Evolutionary conservation across 2,888 invertebrate genomes (phyloP).

Genomic region (Sialis fuliginosa): DNA sequence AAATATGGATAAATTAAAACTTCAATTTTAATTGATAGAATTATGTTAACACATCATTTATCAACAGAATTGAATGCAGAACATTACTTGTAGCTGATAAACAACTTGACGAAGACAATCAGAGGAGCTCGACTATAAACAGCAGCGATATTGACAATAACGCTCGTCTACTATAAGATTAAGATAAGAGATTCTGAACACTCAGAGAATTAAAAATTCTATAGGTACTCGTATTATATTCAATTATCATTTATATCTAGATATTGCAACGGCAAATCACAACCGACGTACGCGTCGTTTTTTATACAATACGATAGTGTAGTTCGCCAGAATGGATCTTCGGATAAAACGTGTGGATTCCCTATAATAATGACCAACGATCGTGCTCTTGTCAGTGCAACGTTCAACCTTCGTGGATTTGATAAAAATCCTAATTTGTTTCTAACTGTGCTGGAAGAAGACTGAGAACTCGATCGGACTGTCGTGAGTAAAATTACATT

Average conservation of each 20-base stretch:
- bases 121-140: too few relatives aligned
- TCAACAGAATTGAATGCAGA: too few relatives aligned
- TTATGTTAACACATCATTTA: too few relatives aligned
- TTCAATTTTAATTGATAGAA: too few relatives aligned
- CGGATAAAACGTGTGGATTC: constrained; percentile 52
- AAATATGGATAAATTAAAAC: too few relatives aligned
- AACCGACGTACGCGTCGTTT: constrained; percentile 49
- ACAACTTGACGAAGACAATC: too few relatives aligned
- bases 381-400: constrained; percentile 72
- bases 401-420: constrained; percentile 69
- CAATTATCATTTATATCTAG: background rate
- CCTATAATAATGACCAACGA: constrained; percentile 66
- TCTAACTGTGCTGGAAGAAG: constrained; percentile 26
- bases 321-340: constrained; percentile 49
- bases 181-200: too few relatives aligned
- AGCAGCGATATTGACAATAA: too few relatives aligned
- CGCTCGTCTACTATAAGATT: too few relatives aligned
- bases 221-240: too few relatives aligned
- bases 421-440: constrained; percentile 54
- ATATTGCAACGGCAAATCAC: constrained; percentile 32
- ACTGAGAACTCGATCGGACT: constrained; percentile 31
- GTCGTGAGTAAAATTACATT: constrained; percentile 57
- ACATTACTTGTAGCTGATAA: too few relatives aligned
- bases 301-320: constrained; percentile 43
- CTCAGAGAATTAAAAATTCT: too few relatives aligned